phyloP scores from a whole-genome alignment of 2,113 vertebrate genomes.

The Rhea americana region DNA sequence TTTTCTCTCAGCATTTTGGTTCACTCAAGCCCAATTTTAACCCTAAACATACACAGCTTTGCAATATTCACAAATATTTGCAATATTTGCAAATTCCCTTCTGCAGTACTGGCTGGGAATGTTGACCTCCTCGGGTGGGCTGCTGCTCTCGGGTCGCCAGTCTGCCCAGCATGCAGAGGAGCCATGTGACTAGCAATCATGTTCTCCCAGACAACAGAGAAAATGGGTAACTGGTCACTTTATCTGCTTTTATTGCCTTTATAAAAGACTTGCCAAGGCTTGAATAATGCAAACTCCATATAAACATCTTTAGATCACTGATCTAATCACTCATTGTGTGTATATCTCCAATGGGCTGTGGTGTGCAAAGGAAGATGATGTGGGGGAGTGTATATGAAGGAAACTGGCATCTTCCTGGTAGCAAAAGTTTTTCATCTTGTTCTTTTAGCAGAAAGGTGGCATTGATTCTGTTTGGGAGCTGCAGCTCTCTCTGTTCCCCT shows the following conservation, averaged over 20 bases:
- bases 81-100: background rate
- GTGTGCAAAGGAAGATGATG: background rate
- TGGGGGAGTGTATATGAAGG: background rate
- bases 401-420: background rate
- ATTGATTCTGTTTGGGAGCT: too few relatives aligned
- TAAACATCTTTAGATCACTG: background rate
- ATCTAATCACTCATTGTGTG: background rate
- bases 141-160: background rate
- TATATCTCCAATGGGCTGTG: background rate
- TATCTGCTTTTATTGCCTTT: background rate
- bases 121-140: background rate
- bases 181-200: accelerated
- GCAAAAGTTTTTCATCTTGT: background rate
- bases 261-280: background rate
- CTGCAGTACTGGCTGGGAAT: background rate
- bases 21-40: background rate
- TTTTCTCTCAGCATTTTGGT: background rate
- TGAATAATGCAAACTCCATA: background rate
- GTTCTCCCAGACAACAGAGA: background rate
- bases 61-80: background rate
- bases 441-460: background rate
- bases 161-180: background rate
- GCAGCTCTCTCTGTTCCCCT: background rate
- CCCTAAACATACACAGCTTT: background rate
- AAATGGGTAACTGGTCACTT: background rate